Evolutionary conservation across 2,888 invertebrate genomes (phyloP), one percentile per base, ranked within the genome.

Genomic region (Scrobipalpa costella): DNA sequence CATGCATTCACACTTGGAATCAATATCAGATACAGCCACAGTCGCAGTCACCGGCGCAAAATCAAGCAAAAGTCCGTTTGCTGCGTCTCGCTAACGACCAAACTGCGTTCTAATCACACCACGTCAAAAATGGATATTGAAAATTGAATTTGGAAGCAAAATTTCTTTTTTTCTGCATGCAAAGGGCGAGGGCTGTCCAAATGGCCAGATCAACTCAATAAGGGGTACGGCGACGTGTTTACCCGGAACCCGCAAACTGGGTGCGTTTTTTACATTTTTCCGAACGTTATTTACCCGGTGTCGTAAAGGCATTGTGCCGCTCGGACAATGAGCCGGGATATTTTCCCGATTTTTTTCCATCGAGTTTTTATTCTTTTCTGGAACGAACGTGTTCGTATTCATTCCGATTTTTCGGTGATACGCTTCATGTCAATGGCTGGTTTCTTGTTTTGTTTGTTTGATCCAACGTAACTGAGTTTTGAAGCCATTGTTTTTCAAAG

Each of bases 131-230:
- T 90, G 89, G 87, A 90, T 90, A 90, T 89, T 83, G 87, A 76
- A 89, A 90, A 90, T 90, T 90, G 87, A 89, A 90, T 89, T 85
- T 83, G 78, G 77, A 78, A 80, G 79, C 81, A 59, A 73, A 73
- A 67, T 79, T 84, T 81, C 80, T 84, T 85, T 86, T 84, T 86
- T 83, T 74, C 70, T 71, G 77, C 65, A 79, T 75, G 73, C 78
- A 85, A 87, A 86, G 85, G 88, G 86, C 83, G 83, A 82, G 85
- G 84, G 88, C 78, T 81, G 83, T 84, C 82, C 85, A 86, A 89
- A 89, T 90, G 85, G 88, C 88, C 90, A 90, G 90, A 90, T 90
- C 89, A 85, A 89, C 89, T 87, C 87, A 88, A 86, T 87, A 88
- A 88, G 89, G 89, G 85, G 85, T 82, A 85, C 80, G 77, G 78